Percentiles rank a stretch among this genome's conserved stretches.
Evolutionary conservation across 1,140 invertebrate species (phyloP).

Genomic region (Mya arenaria): DNA sequence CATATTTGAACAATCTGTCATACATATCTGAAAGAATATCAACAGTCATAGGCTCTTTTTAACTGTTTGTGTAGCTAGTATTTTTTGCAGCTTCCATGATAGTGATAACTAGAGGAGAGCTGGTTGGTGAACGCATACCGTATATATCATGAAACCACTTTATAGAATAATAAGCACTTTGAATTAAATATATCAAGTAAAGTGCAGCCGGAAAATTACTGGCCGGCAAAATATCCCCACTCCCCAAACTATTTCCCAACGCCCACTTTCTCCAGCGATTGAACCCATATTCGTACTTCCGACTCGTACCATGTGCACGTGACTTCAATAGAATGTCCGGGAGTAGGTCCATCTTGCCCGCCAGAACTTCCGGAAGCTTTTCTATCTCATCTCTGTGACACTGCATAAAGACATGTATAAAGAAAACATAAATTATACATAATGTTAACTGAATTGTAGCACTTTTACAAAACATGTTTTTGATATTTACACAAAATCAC

Average conservation of each 20-base stretch:
- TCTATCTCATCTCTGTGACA: constrained; percentile 20
- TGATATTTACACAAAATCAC: no score
- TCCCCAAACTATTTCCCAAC: neutral
- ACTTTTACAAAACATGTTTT: no score
- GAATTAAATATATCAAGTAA: constrained; percentile 37
- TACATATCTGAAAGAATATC: constrained; percentile 12
- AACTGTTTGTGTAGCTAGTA: neutral
- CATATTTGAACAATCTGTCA: neutral
- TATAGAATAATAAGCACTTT: constrained; percentile 35
- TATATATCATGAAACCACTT: constrained; percentile 32
- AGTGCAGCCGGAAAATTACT: constrained; percentile 15
- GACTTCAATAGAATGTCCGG: constrained; percentile 11
- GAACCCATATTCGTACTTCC: constrained; percentile 12
- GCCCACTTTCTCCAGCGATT: constrained; percentile 29
- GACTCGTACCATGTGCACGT: neutral
- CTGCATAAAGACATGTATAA: constrained; percentile 38
- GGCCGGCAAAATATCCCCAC: constrained; percentile 21
- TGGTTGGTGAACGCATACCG: neutral
- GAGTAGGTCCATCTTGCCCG: neutral
- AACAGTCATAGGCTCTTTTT: constrained; percentile 50
- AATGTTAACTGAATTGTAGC: no score
- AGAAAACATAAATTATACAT: no score
- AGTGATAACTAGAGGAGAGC: constrained; percentile 10
- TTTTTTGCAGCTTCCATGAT: constrained; percentile 33
- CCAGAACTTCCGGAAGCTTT: constrained; percentile 9